Evolutionary conservation across 2,888 invertebrate species (phyloP).

Genomic region (Habroteleia sp.): DNA sequence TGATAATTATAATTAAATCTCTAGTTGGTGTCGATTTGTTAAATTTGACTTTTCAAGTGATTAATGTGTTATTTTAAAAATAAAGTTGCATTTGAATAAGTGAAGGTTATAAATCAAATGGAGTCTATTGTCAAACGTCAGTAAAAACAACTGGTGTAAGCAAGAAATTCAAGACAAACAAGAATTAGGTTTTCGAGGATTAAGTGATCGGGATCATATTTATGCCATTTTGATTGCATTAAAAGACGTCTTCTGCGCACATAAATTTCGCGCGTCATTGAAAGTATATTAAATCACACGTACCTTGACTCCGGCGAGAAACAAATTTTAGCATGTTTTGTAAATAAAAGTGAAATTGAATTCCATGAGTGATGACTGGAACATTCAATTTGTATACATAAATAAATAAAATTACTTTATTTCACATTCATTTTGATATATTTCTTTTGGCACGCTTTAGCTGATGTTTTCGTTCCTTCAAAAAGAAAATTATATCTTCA

Average conservation of each 20-base stretch:
- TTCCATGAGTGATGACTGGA: not conserved
- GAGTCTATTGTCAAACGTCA: no score
- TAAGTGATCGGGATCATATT: not conserved
- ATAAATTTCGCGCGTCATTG: slow-evolving; percentile 13
- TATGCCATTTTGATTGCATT: slow-evolving; percentile 6
- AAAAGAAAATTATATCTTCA: not conserved
- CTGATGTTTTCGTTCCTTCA: not conserved
- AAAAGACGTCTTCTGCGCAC: slow-evolving; percentile 8
- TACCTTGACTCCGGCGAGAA: not conserved
- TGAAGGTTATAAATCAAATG: no score
- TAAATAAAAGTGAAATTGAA: slow-evolving; percentile 16
- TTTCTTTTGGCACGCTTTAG: not conserved
- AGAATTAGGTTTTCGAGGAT: not conserved
- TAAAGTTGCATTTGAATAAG: no score
- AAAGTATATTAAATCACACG: slow-evolving; percentile 12
- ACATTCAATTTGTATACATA: slow-evolving; percentile 1
- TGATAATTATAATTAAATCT: no score
- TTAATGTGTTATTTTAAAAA: no score
- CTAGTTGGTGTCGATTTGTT: no score
- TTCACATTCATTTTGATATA: not conserved
- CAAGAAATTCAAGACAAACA: not conserved
- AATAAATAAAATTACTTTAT: slow-evolving; percentile 2
- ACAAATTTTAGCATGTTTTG: not conserved
- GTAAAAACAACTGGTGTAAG: no score
- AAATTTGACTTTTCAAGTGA: no score